phyloP scores from a whole-genome alignment of 2,113 vertebrate genomes.

The Heterochromis multidens region DNA sequence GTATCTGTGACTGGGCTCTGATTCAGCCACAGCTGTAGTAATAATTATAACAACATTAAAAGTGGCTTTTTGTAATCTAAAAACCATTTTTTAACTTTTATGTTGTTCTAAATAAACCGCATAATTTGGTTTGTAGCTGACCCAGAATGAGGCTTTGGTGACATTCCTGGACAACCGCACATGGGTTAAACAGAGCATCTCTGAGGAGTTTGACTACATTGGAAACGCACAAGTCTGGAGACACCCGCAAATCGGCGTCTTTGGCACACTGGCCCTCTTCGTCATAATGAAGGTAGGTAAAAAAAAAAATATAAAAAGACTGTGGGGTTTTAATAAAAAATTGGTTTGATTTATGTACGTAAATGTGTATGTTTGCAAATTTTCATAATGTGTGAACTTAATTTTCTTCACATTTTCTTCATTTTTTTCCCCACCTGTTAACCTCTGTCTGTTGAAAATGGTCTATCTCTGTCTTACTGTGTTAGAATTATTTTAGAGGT shows the following conservation, averaged over 20 bases:
- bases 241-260: conserved; percentile 89
- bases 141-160: conserved; percentile 94
- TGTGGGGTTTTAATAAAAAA: neutral
- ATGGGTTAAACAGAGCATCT: conserved; percentile 87
- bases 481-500: neutral
- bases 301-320: neutral
- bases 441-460: too few relatives aligned
- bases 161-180: conserved; percentile 95
- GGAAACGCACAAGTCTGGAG: conserved; percentile 87
- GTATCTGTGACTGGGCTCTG: neutral
- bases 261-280: conserved; percentile 91
- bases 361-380: neutral
- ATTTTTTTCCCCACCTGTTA: too few relatives aligned
- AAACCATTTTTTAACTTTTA: neutral
- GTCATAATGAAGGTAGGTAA: conserved; percentile 93
- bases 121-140: conserved; percentile 76
- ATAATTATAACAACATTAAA: neutral
- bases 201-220: conserved; percentile 86
- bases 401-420: neutral
- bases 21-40: neutral
- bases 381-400: neutral
- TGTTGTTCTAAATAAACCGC: too few relatives aligned
- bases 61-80: too few relatives aligned
- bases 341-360: neutral
- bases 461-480: neutral